Evolutionary conservation across 2,888 invertebrate species (phyloP).

Genomic region (Rugalucina vietnamica): DNA sequence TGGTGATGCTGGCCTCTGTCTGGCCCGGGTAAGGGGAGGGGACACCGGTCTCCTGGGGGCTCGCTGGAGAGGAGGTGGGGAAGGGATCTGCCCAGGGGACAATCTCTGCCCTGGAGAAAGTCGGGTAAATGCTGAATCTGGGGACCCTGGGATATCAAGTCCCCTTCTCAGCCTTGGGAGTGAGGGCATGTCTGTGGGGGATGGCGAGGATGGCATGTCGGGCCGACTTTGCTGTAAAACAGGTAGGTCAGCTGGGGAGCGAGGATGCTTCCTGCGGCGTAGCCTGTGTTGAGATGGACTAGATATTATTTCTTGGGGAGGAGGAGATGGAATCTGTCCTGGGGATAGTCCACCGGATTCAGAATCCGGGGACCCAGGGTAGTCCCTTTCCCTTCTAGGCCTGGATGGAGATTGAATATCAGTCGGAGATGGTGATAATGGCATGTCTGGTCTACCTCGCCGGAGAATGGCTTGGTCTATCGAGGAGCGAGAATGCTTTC

Average conservation of each 20-base stretch:
- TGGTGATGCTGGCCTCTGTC: constrained; percentile 30
- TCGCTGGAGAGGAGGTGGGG: background rate
- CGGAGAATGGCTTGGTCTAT: background rate
- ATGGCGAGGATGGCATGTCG: background rate
- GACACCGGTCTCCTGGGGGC: background rate
- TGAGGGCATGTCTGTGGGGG: constrained; percentile 5
- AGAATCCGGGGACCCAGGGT: constrained; percentile 13
- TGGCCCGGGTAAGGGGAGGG: background rate
- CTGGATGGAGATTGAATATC: constrained; percentile 18
- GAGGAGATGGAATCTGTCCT: background rate
- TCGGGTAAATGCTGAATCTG: constrained; percentile 1
- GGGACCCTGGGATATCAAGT: constrained; percentile 20
- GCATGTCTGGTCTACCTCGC: background rate
- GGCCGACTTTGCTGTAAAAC: background rate
- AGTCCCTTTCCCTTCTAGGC: constrained; percentile 12
- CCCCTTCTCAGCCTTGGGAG: constrained; percentile 12
- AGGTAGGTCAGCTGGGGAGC: background rate
- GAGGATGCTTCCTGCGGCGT: background rate
- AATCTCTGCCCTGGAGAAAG: background rate
- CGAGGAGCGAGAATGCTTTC: background rate
- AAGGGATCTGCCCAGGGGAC: background rate
- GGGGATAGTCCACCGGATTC: background rate
- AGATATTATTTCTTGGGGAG: too few relatives aligned
- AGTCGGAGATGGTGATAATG: background rate
- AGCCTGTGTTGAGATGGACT: background rate